These are phyloP conservation scores for Nymphalis polychloros DNA, from an alignment of 2,888 invertebrate species.

Conservation along the genomic window DNA sequence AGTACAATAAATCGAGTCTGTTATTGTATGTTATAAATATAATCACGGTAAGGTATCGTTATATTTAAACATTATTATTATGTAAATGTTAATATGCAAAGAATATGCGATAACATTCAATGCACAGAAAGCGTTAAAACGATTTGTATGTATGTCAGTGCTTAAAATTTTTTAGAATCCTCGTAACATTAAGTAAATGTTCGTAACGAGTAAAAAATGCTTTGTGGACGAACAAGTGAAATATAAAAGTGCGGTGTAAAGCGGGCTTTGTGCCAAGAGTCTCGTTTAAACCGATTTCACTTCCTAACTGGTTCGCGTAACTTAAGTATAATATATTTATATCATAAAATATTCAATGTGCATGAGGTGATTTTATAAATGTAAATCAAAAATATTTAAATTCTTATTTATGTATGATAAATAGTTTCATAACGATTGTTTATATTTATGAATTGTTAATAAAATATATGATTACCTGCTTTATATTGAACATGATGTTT, in stretches of 20 bases:
- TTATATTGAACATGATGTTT: too few relatives aligned
- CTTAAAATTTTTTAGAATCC: conserved; percentile 7
- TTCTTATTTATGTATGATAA: too few relatives aligned
- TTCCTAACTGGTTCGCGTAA: conserved; percentile 24
- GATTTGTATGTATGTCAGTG: neutral
- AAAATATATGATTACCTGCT: too few relatives aligned
- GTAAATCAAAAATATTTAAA: neutral
- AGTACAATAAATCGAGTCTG: too few relatives aligned
- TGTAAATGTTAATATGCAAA: too few relatives aligned
- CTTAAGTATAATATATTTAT: neutral
- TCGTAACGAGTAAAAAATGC: conserved; percentile 40
- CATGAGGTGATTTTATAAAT: neutral
- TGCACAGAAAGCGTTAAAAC: neutral
- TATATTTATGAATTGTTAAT: too few relatives aligned
- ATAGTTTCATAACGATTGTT: too few relatives aligned
- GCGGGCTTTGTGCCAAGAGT: conserved; percentile 42
- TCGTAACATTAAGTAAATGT: conserved; percentile 41
- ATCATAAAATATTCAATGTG: neutral
- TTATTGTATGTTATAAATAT: too few relatives aligned
- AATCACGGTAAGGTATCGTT: too few relatives aligned
- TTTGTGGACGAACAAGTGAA: conserved; percentile 43
- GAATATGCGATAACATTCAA: neutral
- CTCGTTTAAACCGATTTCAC: conserved; percentile 39
- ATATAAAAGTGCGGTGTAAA: conserved; percentile 41
- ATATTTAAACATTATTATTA: too few relatives aligned